These are phyloP conservation scores for Hybos culiciformis DNA, from an alignment of 2,888 invertebrate genomes.

Conservation along the genomic window DNA sequence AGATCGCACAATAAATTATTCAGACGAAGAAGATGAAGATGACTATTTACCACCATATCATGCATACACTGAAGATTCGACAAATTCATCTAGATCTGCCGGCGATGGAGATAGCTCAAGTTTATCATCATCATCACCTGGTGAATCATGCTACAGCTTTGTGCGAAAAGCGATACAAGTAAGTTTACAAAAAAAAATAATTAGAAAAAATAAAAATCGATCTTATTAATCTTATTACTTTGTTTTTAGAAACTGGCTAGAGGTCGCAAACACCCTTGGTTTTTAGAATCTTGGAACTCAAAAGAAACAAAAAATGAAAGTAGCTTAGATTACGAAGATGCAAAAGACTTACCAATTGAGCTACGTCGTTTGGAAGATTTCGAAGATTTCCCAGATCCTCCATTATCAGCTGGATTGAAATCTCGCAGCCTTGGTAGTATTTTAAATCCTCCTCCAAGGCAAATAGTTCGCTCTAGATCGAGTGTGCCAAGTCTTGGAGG, in stretches of 20 bases:
- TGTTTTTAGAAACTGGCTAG: conserved; percentile 67
- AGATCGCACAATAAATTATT: conserved; percentile 29
- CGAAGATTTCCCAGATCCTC: conserved; percentile 41
- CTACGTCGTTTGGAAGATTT: conserved; percentile 62
- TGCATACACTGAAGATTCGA: conserved; percentile 52
- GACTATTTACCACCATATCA: conserved; percentile 43
- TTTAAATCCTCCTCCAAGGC: conserved; percentile 55
- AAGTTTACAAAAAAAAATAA: conserved; percentile 9
- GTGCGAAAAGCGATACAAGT: conserved; percentile 72
- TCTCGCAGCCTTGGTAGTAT: conserved; percentile 77
- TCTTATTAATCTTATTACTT: conserved; percentile 7
- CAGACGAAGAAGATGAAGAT: conserved; percentile 39
- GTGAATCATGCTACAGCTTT: conserved; percentile 89
- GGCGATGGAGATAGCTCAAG: conserved; percentile 63
- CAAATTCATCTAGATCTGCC: conserved; percentile 47
- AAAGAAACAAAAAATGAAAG: conserved; percentile 42
- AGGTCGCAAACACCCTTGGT: conserved; percentile 56
- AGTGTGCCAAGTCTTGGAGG: conserved; percentile 55
- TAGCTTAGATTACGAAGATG: conserved; percentile 46
- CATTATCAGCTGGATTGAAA: conserved; percentile 51
- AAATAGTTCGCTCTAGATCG: conserved; percentile 59
- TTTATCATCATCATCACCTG: conserved; percentile 65
- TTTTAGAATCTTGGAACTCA: conserved; percentile 65
- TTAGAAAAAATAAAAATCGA: neutral
- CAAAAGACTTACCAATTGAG: conserved; percentile 77